Evolutionary conservation across 2,113 vertebrate species (phyloP), one percentile per base, ranked within the genome.

Genomic region (Origma solitaria): DNA sequence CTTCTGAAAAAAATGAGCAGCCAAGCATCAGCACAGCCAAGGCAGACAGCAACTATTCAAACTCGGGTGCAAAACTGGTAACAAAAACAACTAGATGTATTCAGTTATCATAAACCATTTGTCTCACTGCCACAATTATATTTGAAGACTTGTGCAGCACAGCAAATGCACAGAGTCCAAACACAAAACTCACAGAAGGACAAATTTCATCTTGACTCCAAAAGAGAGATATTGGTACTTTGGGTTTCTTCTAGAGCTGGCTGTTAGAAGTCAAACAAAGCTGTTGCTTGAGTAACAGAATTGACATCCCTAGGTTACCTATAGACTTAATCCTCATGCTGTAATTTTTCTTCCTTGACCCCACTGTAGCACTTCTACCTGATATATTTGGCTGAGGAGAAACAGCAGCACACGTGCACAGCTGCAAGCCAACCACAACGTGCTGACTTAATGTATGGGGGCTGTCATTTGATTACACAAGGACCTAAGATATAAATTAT

Each of bases 401-500:
- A 86, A 21, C 11, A 9, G 17, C 24, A 44, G 10, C 50, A 60
- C 2, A 1, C 10, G 2, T 2, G 3, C 45, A 14, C 21, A 66
- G 20, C 45, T 54, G 37, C 16, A 76, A 28, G 45, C 22, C 18
- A 66, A 49, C 42, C 19, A 21, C 40, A 25, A 0, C 0, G 0
- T 45, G 9, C 33, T 50, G 17, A 25, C 8, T 31, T 85, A 44
- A 0, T 1, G 10, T 8, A 38, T 66, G 17, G 17, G 8, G 1
- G 6, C 10, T 72, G 40, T 33, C 23, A 13, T 15, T 79, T 54
- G 17, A 12, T 69, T 51, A 47, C 4, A 7, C 7, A 69, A 13
- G 7, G 20, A n/a, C 24, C 13, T 20, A 49, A 33, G 18, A 72
- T 38, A 40, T 25, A 35, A 76, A 68, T 68, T 62, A 31, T 50